phyloP scores from a whole-genome alignment of 2,888 invertebrate species.

The Sphaeridia pumilis region DNA sequence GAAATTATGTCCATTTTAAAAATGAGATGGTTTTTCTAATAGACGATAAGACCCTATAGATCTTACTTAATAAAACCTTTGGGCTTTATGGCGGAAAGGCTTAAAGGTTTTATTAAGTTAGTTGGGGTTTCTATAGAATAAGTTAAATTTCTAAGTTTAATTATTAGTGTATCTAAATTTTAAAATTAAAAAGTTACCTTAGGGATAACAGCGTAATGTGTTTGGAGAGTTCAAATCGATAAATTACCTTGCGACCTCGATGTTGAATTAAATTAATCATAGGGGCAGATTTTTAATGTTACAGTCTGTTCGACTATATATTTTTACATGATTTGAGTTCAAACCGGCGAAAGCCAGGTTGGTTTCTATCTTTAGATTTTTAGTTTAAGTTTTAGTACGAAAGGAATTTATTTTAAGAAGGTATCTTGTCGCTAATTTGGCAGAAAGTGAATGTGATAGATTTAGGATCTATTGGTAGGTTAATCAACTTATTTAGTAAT shows the following conservation, averaged over 20 bases:
- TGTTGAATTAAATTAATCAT: conserved; percentile 69
- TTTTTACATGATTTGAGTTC: conserved; percentile 80
- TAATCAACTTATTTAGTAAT: conserved; percentile 27
- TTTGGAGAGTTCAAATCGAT: conserved; percentile 60
- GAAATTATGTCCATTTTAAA: conserved; percentile 52
- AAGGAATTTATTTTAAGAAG: conserved; percentile 55
- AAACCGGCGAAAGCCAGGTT: conserved; percentile 75
- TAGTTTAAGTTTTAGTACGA: conserved; percentile 59
- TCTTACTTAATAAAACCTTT: conserved; percentile 46
- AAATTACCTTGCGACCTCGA: conserved; percentile 73
- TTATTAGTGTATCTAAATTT: conserved; percentile 50
- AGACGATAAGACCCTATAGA: conserved; percentile 72
- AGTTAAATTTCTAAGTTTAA: conserved; percentile 47
- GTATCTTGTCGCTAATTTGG: conserved; percentile 49
- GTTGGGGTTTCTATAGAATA: conserved; percentile 56
- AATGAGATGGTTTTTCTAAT: conserved; percentile 53
- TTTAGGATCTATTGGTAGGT: conserved; percentile 52
- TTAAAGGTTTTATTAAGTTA: conserved; percentile 44
- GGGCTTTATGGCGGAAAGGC: conserved; percentile 37
- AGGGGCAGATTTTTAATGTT: conserved; percentile 52
- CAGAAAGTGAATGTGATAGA: conserved; percentile 55
- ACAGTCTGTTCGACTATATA: conserved; percentile 63
- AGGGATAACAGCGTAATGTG: conserved; percentile 76
- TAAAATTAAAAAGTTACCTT: conserved; percentile 59
- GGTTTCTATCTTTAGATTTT: conserved; percentile 67